Evolutionary conservation across 64 coral and sea anemone species (phyloP), one percentile per base, ranked within the genome.

Genomic region (Actinia tenebrosa): DNA sequence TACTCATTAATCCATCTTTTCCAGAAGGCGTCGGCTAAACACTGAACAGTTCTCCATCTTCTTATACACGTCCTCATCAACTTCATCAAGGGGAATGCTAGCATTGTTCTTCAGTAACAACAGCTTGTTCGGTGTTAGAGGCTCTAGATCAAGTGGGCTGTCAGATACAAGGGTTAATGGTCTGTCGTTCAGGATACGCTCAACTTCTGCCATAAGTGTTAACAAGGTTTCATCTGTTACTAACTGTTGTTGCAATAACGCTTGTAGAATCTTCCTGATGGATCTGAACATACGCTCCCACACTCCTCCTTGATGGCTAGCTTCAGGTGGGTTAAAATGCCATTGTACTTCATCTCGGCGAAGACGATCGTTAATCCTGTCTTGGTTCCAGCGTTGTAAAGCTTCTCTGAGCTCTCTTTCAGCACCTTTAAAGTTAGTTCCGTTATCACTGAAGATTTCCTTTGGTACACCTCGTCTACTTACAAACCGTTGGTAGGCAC

Each of bases 371-470:
- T 71, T 2, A 16, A 91, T 87, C 27, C 37, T 45, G 4, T 68
- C 78, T 13, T 23, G 60, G 43, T 91, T 83, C 90, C 30, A 87
- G 6, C 30, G 19, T 54, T 83, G 37, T 16, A 91, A 26, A 44
- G 71, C 83, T 56, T 60, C n/a, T 7, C 22, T 37, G 0, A 92
- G 10, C 15, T 92, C 85, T 42, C 5, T 10, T 17, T 88, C 86
- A 4, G 89, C 89, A n/a, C 89, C 89, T 54, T 22, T 91, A 37
- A 91, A 91, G 46, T 91, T 91, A n/a, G 84, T 91, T 11, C 89
- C 84, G 45, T 91, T 87, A 23, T 86, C 84, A 22, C 89, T 91
- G 78, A 52, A 72, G 7, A 91, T 47, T 62, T 68, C 77, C 1
- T 19, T 16, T 0, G 84, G 89, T 16, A 26, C 3, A 6, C 86